Conservation (phyloP, 2,797 vertebrate species). For the Coranthus polyacanthus region DNA sequence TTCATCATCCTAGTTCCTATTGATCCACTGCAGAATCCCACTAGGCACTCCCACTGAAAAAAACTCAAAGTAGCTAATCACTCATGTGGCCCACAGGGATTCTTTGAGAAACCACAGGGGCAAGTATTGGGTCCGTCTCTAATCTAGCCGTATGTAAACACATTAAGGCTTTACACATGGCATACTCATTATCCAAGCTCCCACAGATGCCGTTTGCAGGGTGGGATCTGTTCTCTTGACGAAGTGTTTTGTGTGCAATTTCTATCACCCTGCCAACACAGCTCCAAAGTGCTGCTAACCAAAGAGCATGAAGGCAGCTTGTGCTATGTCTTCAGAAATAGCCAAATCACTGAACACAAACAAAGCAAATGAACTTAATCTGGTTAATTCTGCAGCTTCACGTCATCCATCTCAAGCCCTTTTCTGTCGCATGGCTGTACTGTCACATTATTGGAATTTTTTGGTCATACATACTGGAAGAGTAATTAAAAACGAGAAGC, state of each 20-base stretch:
- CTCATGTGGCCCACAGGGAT: slow-evolving; percentile 79
- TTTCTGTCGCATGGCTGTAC: background rate
- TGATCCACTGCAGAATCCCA: slow-evolving; percentile 76
- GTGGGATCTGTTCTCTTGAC: slow-evolving; percentile 60
- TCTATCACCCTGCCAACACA: slow-evolving; percentile 57
- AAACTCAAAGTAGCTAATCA: slow-evolving; percentile 82
- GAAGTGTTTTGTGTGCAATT: slow-evolving; percentile 48
- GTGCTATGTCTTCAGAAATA: slow-evolving; percentile 17
- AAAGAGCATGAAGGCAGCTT: slow-evolving; percentile 33
- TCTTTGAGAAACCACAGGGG: slow-evolving; percentile 72
- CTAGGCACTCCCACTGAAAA: slow-evolving; percentile 62
- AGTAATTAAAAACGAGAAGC: background rate
- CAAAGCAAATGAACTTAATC: slow-evolving; percentile 8
- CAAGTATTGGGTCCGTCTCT: slow-evolving; percentile 71
- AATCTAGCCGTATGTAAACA: slow-evolving; percentile 82
- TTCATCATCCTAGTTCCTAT: slow-evolving; percentile 81
- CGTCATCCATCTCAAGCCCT: background rate
- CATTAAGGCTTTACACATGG: slow-evolving; percentile 74
- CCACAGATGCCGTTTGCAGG: slow-evolving; percentile 59
- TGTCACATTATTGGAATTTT: no score
- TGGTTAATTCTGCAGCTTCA: slow-evolving; percentile 1
- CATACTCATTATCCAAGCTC: slow-evolving; percentile 68
- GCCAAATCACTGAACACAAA: slow-evolving; percentile 24
- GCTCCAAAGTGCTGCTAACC: slow-evolving; percentile 32
- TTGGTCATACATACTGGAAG: no score